Conservation (phyloP, 2,888 invertebrate species). For the Dinocampus coccinellae region DNA sequence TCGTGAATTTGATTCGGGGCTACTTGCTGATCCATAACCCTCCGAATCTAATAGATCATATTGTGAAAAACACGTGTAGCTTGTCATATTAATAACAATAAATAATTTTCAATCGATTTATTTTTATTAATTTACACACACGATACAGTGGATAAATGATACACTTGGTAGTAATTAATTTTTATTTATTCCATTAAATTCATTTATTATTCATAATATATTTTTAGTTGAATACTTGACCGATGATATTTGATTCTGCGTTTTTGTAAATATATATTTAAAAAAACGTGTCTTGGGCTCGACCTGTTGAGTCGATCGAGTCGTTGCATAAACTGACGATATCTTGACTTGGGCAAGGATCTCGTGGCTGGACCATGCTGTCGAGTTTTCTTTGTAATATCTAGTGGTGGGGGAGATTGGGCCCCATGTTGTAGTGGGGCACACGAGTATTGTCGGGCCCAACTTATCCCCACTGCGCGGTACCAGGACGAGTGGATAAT, state of each 20-base stretch:
- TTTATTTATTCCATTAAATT: neutral
- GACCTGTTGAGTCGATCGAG: constrained; percentile 54
- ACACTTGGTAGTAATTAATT: neutral
- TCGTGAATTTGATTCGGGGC: constrained; percentile 62
- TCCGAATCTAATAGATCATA: constrained; percentile 64
- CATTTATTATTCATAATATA: neutral
- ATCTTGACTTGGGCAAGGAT: constrained; percentile 55
- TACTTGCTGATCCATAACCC: constrained; percentile 64
- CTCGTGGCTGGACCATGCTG: constrained; percentile 68
- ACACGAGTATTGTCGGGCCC: constrained; percentile 30
- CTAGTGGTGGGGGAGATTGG: constrained; percentile 45
- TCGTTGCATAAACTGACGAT: constrained; percentile 65
- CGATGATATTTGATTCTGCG: neutral
- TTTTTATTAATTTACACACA: neutral
- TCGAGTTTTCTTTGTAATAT: constrained; percentile 59
- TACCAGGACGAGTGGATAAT: constrained; percentile 54
- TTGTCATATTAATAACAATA: constrained; percentile 41
- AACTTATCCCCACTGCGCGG: constrained; percentile 31
- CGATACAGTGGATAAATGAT: neutral
- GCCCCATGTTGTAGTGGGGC: constrained; percentile 56
- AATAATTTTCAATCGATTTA: neutral
- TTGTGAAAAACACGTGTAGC: constrained; percentile 53
- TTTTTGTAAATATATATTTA: neutral
- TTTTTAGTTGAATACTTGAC: constrained; percentile 18
- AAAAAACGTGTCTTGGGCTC: neutral